A percentile compares a stretch with the other conserved stretches of the same genome.
These are phyloP conservation scores for Cryptops parisi DNA, from an alignment of 2,888 invertebrate genomes.

Conservation along the genomic window DNA sequence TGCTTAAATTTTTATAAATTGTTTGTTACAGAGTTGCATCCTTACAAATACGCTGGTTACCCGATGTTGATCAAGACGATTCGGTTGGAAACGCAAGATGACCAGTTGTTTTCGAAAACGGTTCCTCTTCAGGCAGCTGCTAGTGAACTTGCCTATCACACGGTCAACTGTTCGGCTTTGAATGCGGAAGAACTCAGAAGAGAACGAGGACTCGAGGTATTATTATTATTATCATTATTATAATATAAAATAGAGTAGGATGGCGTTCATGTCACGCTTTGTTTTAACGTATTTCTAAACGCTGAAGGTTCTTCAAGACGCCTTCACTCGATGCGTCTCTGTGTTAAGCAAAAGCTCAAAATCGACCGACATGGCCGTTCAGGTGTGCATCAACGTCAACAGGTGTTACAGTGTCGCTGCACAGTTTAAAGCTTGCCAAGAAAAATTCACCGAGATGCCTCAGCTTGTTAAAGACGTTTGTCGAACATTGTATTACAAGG, in stretches of 20 bases:
- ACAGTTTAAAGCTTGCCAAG: conserved; percentile 77
- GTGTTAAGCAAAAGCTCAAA: conserved; percentile 67
- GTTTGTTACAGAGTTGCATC: conserved; percentile 63
- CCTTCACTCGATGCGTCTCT: conserved; percentile 85
- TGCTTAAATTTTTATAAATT: neutral
- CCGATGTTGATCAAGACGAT: conserved; percentile 93
- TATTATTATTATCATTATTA: neutral
- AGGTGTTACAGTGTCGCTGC: conserved; percentile 93
- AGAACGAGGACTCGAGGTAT: conserved; percentile 76
- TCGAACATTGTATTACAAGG: conserved; percentile 70
- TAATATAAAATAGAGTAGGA: neutral
- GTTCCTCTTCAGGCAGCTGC: conserved; percentile 76
- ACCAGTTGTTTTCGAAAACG: conserved; percentile 75
- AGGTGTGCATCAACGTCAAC: conserved; percentile 81
- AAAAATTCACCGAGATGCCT: conserved; percentile 72
- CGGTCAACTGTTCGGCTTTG: conserved; percentile 86
- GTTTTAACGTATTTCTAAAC: neutral
- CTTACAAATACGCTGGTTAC: conserved; percentile 98
- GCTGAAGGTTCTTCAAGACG: conserved; percentile 52
- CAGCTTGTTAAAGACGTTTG: conserved; percentile 73
- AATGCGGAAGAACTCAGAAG: conserved; percentile 95
- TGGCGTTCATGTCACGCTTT: neutral
- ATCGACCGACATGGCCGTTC: conserved; percentile 62
- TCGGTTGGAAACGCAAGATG: conserved; percentile 80
- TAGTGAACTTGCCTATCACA: conserved; percentile 87